Conservation (phyloP, 2,113 vertebrate species). For the Saguinus midas region DNA sequence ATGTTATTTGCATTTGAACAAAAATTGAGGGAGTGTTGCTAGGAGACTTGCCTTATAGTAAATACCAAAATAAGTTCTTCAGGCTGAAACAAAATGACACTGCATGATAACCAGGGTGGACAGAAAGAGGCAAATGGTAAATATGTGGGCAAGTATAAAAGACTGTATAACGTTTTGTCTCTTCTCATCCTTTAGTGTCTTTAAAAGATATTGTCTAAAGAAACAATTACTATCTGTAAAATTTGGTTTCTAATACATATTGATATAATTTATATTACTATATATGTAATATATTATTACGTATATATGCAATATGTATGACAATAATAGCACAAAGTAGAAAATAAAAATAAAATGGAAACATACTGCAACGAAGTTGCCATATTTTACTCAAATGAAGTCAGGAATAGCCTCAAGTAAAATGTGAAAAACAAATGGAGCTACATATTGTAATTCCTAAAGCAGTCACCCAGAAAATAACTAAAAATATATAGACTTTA, state of each 20-base stretch:
- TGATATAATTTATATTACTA: background rate
- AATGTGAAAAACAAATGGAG: background rate
- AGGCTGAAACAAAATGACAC: background rate
- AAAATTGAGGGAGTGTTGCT: background rate
- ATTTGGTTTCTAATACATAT: background rate
- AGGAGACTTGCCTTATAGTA: background rate
- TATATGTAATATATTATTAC: background rate
- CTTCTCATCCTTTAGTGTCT: background rate
- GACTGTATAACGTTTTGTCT: background rate
- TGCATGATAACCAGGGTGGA: background rate
- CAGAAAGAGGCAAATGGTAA: background rate
- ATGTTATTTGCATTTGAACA: background rate
- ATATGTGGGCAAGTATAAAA: background rate
- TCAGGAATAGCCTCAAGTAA: conserved; percentile 1
- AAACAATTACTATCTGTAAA: background rate
- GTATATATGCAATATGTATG: background rate
- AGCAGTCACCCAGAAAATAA: background rate
- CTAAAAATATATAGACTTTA: background rate
- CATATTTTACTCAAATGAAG: background rate
- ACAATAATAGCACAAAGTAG: background rate
- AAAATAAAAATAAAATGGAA: background rate
- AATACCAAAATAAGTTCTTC: background rate
- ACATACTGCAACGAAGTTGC: background rate
- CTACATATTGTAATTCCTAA: background rate
- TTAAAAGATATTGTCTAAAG: conserved; percentile 4